Base-by-base conservation (phyloP, 2,797 vertebrate species). In the Picus viridis region DNA sequence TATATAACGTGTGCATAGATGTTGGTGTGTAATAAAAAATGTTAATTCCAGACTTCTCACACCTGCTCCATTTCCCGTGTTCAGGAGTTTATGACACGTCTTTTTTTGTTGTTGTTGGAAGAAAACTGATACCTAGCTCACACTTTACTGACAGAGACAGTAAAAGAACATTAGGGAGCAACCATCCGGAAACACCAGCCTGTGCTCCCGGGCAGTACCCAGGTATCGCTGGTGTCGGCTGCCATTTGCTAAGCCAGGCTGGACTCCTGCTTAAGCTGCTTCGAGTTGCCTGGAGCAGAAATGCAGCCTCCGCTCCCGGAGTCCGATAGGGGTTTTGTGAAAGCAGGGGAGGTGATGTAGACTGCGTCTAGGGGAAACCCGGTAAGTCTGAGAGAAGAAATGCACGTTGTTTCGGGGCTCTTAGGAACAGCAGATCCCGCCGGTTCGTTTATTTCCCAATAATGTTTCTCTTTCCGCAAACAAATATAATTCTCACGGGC, bases 401-500 rank as follows among this genome's bases (percentile, higher is more conserved):
- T 2, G 45, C 24, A 8, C 5, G 1, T 9, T 72, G 45, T 5
- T 16, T 89, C 63, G 59, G 34, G 5, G 1, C 54, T 87, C 45
- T 54, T 54, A 34, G 36, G 26, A 63, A 20, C 22, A 1, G 16
- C 69, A 74, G 86, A 77, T 32, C 23, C 43, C 39, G 12, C 68
- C 68, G 56, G 36, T 65, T 83, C 61, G 39, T 58, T 87, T 84
- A 75, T 92, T 94, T 95, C 81, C 77, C 75, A 43, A 32, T 75
- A 45, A 76, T 36, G 64, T 80, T 87, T 86, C 69, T 64, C 62
- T 3, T 78, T 83, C 45, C 58, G 34, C 83, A 34, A 34, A 75
- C 82, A 95, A 92, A 59, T 95, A 76, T 88, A 89, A 96, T 96
- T 97, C 84, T 85, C 88, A 85, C 18, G 75, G 90, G 88, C 95